Base-by-base conservation (phyloP, 2,113 vertebrate genomes). In the Oreamnos americanus region DNA sequence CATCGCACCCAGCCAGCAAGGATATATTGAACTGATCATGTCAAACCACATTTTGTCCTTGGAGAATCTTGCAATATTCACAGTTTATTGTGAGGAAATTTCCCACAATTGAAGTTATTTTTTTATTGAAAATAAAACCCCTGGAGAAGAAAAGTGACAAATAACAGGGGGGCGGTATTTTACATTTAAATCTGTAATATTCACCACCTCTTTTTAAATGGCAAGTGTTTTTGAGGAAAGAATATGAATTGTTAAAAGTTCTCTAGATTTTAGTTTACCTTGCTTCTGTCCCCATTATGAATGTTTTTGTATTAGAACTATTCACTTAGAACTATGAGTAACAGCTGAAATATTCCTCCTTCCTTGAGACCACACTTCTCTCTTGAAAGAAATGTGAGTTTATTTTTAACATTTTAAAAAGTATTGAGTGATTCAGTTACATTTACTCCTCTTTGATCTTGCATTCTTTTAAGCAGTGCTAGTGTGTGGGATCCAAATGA, bases 401-500 rank as follows among this genome's bases (percentile, higher is more conserved):
- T 86, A 82, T 95, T 94, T 95, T 96, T 89, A 95, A 91, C 47
- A 21, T 96, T 97, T 93, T 39, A 10, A 36, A 81, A 94, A 92
- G 36, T 71, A 43, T 92, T 87, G 33, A 58, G 26, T 76, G 74
- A 78, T 96, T 81, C 30, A 90, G 33, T 85, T 30, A 64, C 47
- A 26, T n/a, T 47, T 45, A 43, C 79, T 85, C 60, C 23, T 88
- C 85, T 94, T 81, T 96, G 90, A 94, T 97, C 96, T 95, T 85
- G 47, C 36, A 78, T 96, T 97, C 60, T 97, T 98, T 98, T 96
- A 96, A 97, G 97, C 87, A 97, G 62, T 60, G 36, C 33, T 95
- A 19, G 67, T 64, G 55, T 97, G 62, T 96, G 96, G 95, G 98
- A 98, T 98, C 90, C 90, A 98, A 96, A 94, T 86, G 95, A 93